Conservation (phyloP, 2,888 invertebrate species). For the Trachelus iudaicus region DNA sequence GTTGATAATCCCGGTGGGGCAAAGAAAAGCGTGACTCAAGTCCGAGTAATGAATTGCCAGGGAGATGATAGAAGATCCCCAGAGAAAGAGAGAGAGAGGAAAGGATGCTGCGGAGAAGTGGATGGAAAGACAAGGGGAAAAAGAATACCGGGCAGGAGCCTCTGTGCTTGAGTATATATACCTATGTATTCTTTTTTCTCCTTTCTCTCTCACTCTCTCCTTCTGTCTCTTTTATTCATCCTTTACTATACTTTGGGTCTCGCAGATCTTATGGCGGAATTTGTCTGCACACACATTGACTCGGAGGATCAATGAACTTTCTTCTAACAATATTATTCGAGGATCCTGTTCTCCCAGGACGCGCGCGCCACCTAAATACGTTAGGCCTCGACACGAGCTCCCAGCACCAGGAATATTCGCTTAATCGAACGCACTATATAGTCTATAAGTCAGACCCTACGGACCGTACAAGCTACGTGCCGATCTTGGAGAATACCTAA, state of each 20-base stretch:
- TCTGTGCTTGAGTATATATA: not conserved
- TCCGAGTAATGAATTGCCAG: slow-evolving; percentile 48
- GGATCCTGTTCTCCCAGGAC: slow-evolving; percentile 11
- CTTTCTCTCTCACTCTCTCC: no score
- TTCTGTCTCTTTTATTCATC: not conserved
- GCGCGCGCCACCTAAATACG: not conserved
- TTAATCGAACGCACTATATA: not conserved
- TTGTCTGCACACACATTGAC: not conserved
- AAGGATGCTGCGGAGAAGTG: slow-evolving; percentile 23
- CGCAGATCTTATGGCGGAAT: not conserved
- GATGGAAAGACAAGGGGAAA: slow-evolving; percentile 19
- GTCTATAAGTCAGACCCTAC: not conserved
- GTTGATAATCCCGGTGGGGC: slow-evolving; percentile 33
- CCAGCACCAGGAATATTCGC: not conserved
- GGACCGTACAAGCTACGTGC: not conserved
- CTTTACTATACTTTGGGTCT: not conserved
- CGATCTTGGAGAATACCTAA: not conserved
- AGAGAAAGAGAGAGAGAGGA: slow-evolving; percentile 15
- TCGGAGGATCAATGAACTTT: slow-evolving; percentile 23
- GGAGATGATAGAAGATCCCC: slow-evolving; percentile 37
- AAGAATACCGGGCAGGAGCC: slow-evolving; percentile 7
- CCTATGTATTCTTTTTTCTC: not conserved
- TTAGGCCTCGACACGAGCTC: not conserved
- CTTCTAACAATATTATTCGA: slow-evolving; percentile 24
- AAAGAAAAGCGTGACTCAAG: slow-evolving; percentile 43